phyloP scores from a whole-genome alignment of 2,113 vertebrate genomes.

The Ptyas mucosa region DNA sequence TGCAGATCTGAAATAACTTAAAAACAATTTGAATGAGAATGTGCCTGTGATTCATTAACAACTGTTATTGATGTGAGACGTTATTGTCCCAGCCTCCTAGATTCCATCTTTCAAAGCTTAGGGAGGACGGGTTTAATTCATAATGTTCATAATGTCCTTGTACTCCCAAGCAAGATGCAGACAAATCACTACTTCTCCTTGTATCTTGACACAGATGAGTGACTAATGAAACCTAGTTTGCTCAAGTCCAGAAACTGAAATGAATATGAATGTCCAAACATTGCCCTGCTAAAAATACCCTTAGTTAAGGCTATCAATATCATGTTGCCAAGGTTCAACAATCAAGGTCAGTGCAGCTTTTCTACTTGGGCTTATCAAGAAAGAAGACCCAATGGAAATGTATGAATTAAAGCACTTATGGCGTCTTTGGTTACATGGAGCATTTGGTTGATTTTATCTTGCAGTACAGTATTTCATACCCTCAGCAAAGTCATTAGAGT shows the following conservation, averaged over 20 bases:
- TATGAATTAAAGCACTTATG: conserved; percentile 66
- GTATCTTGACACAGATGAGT: conserved; percentile 34
- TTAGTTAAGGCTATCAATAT: conserved; percentile 42
- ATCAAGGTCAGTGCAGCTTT: conserved; percentile 50
- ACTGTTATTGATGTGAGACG: conserved; percentile 45
- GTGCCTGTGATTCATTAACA: conserved; percentile 39
- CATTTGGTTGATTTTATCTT: conserved; percentile 79
- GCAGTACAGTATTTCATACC: conserved; percentile 80
- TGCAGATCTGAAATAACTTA: conserved; percentile 14
- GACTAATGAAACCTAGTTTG: conserved; percentile 61
- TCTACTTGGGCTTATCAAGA: conserved; percentile 46
- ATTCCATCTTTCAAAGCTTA: conserved; percentile 41
- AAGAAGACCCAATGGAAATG: conserved; percentile 32
- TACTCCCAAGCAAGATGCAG: conserved; percentile 55
- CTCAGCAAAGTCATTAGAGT: conserved; percentile 82
- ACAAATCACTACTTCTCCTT: conserved; percentile 61
- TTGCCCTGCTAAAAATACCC: conserved; percentile 52
- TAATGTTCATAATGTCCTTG: conserved; percentile 57
- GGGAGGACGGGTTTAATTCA: conserved; percentile 60
- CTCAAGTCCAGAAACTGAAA: conserved; percentile 55
- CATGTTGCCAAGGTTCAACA: conserved; percentile 58
- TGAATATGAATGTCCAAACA: conserved; percentile 42
- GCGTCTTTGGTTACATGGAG: conserved; percentile 64
- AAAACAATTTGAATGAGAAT: conserved; percentile 23
- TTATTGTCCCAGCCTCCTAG: conserved; percentile 32